Evolutionary conservation across 2,113 vertebrate species (phyloP), one percentile per base, ranked within the genome.

Genomic region (Vidua macroura): DNA sequence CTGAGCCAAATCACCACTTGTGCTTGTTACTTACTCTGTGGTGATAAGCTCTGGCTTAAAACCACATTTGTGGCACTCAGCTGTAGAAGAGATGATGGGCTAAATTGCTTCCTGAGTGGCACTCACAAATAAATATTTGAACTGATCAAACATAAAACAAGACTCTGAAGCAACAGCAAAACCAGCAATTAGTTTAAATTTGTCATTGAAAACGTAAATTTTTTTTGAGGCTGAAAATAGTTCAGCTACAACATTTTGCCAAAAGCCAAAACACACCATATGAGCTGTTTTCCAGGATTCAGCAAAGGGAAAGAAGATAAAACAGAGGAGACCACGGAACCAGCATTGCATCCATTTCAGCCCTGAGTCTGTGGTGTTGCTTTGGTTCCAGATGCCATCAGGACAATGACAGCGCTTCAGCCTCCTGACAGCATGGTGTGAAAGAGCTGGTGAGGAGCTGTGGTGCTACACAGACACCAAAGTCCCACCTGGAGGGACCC

Each of bases 101-200:
- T 91, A 83, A 93, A 88, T 59, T 84, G 52, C 51, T 95, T 92
- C 73, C 43, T 88, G 76, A 93, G 64, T 81, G 74, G 77, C 62
- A 86, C 73, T 80, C 70, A 70, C 66, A 86, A 91, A 92, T 91
- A 93, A 92, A 91, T 92, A 89, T 81, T 92, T 95, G 39, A 89
- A 39, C 69, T 55, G 39, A 78, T 86, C n/a, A 22, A 92, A 93
- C 69, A 84, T 92, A 91, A 74, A 15, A 24, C 35, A 80, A 58
- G 55, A 41, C 33, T 86, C 76, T 79, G 75, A 94, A 85, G 74
- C 79, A 93, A 76, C 27, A 90, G 63, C 44, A 90, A 95, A 95
- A 86, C 7, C 84, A 84, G 66, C 64, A 95, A 86, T 94, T 91
- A 93, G 63, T 81, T 84, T 69, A 82, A 86, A 92, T 91, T 86